Percentiles rank a stretch among this genome's conserved stretches.
Evolutionary conservation across 1,140 invertebrate genomes (phyloP).

Genomic region (Trypoxylus dichotomus): DNA sequence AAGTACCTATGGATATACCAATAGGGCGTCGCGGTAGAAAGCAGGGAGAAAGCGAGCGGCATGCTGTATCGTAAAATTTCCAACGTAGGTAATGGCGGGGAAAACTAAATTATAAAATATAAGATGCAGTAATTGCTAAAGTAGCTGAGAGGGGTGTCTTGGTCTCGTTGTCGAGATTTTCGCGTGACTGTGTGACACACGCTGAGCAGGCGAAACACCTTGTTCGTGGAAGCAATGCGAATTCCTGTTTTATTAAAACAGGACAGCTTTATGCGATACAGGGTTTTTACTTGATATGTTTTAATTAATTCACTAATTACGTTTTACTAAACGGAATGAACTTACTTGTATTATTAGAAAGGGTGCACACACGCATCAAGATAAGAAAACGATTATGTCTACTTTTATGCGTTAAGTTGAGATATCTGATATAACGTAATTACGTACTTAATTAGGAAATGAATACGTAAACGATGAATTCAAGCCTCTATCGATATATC

Average conservation of each 20-base stretch:
- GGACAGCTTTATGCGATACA: background rate
- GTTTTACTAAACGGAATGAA: background rate
- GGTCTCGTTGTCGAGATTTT: background rate
- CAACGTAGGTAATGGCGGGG: background rate
- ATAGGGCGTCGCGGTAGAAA: background rate
- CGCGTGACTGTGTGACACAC: background rate
- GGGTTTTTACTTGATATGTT: background rate
- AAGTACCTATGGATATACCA: background rate
- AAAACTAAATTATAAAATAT: constrained; percentile 22
- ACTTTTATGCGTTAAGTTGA: no score
- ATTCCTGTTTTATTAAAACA: background rate
- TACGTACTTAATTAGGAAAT: no score
- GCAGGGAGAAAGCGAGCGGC: background rate
- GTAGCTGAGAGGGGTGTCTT: background rate
- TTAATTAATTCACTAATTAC: background rate
- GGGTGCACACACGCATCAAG: no score
- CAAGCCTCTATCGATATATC: no score
- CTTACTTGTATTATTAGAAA: no score
- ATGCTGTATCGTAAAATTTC: background rate
- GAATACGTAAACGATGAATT: no score
- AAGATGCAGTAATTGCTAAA: constrained; percentile 5
- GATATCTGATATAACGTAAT: no score
- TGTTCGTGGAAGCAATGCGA: background rate
- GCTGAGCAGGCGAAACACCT: background rate
- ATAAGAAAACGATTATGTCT: no score